Evolutionary conservation across 2,113 vertebrate genomes (phyloP).

Genomic region (Notothenia coriiceps): DNA sequence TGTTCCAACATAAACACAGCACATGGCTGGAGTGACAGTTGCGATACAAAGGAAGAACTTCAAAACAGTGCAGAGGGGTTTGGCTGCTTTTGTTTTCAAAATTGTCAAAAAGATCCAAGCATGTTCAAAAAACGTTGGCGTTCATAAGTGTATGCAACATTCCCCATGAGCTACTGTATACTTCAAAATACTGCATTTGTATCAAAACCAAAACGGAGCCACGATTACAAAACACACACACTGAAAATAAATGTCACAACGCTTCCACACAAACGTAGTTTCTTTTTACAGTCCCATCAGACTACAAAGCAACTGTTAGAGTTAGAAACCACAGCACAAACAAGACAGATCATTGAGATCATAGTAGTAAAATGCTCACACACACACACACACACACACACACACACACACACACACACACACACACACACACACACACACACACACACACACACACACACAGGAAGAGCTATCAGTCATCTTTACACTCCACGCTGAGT

Average conservation of each 20-base stretch:
- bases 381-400: conserved; percentile 20
- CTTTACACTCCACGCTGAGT: conserved; percentile 46
- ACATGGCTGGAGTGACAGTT: neutral
- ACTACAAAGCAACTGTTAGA: conserved; percentile 53
- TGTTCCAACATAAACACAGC: conserved; percentile 6
- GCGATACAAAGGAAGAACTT: conserved; percentile 22
- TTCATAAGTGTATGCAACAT: conserved; percentile 32
- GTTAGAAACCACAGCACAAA: conserved; percentile 49
- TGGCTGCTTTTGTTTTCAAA: conserved; percentile 21
- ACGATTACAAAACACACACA: conserved; percentile 25
- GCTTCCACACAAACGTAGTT: conserved; percentile 26
- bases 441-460: conserved; percentile 19
- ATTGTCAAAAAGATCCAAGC: conserved; percentile 12
- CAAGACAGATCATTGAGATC: conserved; percentile 33
- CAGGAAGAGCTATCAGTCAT: conserved; percentile 40
- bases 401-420: conserved; percentile 14
- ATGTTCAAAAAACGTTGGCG: conserved; percentile 15
- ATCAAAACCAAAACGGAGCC: conserved; percentile 15
- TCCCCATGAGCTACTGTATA: conserved; percentile 4
- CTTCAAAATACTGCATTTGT: conserved; percentile 51
- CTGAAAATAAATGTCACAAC: conserved; percentile 30
- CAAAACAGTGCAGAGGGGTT: conserved; percentile 20
- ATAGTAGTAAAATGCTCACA: conserved; percentile 42
- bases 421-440: conserved; percentile 17
- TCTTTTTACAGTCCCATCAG: conserved; percentile 53